Evolutionary conservation across 2,888 invertebrate genomes (phyloP).

Genomic region (Heteromyza rotundicornis): DNA sequence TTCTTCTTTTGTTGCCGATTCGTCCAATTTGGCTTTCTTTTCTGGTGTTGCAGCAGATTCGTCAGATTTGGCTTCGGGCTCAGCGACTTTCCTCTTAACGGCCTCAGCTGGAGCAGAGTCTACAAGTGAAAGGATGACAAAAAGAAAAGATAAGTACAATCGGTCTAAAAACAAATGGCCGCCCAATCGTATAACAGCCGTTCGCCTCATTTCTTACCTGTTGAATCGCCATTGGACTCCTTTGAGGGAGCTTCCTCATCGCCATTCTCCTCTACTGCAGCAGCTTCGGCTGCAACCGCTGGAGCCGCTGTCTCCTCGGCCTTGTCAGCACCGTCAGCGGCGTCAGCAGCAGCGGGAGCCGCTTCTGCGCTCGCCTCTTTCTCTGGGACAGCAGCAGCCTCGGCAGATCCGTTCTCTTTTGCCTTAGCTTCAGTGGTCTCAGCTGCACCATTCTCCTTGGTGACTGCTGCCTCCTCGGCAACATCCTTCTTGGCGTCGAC

Average conservation of each 20-base stretch:
- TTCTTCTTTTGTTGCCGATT: slow-evolving; percentile 57
- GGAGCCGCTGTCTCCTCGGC: slow-evolving; percentile 33
- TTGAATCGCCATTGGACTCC: slow-evolving; percentile 59
- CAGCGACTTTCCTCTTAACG: slow-evolving; percentile 61
- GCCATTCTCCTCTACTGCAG: slow-evolving; percentile 48
- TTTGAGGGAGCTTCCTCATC: slow-evolving; percentile 48
- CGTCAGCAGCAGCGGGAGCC: slow-evolving; percentile 32
- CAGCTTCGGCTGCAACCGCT: slow-evolving; percentile 18
- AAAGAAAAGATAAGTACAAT: not conserved
- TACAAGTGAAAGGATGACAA: slow-evolving; percentile 22
- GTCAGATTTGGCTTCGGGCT: slow-evolving; percentile 51
- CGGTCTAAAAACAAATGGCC: not conserved
- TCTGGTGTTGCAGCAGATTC: slow-evolving; percentile 61
- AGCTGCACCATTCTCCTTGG: slow-evolving; percentile 53
- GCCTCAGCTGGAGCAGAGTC: slow-evolving; percentile 59
- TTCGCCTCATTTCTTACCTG: too few relatives aligned
- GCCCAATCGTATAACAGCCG: not conserved
- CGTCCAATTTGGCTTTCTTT: slow-evolving; percentile 63
- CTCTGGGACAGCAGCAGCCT: slow-evolving; percentile 33
- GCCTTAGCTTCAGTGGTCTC: slow-evolving; percentile 30
- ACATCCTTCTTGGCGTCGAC: slow-evolving; percentile 55
- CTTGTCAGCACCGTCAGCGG: slow-evolving; percentile 34
- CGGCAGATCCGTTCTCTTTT: slow-evolving; percentile 33
- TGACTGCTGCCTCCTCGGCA: slow-evolving; percentile 46
- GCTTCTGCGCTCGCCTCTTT: slow-evolving; percentile 28